phyloP scores from a whole-genome alignment of 2,888 invertebrate genomes.

The Andrena dorsata region DNA sequence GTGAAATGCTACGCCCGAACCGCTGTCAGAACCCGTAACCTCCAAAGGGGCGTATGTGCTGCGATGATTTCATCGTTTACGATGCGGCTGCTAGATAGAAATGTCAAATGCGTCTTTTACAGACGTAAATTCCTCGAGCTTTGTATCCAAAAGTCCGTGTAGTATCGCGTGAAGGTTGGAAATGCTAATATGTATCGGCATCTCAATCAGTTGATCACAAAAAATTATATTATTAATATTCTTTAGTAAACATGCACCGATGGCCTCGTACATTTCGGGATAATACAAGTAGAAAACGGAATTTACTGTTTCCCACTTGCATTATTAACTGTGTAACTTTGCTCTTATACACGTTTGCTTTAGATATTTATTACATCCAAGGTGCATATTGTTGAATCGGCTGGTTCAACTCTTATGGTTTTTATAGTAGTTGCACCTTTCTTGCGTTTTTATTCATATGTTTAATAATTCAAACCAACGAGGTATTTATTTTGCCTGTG shows the following conservation, averaged over 20 bases:
- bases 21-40: slow-evolving; percentile 48
- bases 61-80: slow-evolving; percentile 79
- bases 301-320: too few relatives aligned
- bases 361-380: background rate
- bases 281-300: background rate
- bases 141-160: background rate
- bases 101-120: slow-evolving; percentile 69
- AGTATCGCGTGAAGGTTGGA: background rate
- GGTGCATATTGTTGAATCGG: background rate
- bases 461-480: background rate
- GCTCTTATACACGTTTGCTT: background rate
- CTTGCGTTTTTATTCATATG: too few relatives aligned
- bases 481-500: background rate
- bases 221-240: slow-evolving; percentile 18
- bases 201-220: slow-evolving; percentile 7
- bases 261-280: background rate
- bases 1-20: slow-evolving; percentile 9
- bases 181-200: background rate
- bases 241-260: slow-evolving; percentile 12
- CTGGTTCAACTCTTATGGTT: background rate
- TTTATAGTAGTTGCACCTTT: background rate
- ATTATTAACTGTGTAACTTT: background rate
- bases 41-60: slow-evolving; percentile 62
- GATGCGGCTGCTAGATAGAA: slow-evolving; percentile 70
- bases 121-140: background rate